Evolutionary conservation across 2,797 vertebrate genomes (phyloP).

Genomic region (Sebastolobus altivelis): DNA sequence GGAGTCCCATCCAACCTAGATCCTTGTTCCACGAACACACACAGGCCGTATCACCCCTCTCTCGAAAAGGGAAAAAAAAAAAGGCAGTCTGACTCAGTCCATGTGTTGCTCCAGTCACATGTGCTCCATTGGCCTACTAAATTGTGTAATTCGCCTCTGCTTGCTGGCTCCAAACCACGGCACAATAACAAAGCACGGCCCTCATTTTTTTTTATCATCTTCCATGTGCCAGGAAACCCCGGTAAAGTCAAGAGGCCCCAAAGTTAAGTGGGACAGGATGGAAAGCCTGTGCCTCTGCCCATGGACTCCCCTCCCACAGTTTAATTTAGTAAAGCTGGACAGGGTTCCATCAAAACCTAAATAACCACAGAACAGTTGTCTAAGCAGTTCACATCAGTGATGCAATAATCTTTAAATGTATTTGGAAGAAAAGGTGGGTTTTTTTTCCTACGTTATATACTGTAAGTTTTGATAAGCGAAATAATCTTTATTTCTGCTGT

Average conservation of each 20-base stretch:
- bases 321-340: slow-evolving; percentile 10
- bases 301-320: slow-evolving; percentile 4
- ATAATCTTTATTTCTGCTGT: slow-evolving; percentile 17
- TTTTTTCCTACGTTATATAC: not conserved
- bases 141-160: slow-evolving; percentile 72
- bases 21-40: slow-evolving; percentile 74
- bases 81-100: slow-evolving; percentile 68
- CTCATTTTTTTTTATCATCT: slow-evolving; percentile 67
- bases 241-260: slow-evolving; percentile 58
- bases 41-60: slow-evolving; percentile 8
- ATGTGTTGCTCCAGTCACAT: slow-evolving; percentile 85
- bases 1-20: slow-evolving; percentile 57
- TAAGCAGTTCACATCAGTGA: slow-evolving; percentile 11
- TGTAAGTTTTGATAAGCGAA: not conserved
- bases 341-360: not conserved
- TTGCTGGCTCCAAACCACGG: slow-evolving; percentile 70
- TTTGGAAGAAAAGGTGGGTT: not conserved
- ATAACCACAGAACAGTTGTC: slow-evolving; percentile 6
- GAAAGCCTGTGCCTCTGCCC: slow-evolving; percentile 23
- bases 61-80: not conserved
- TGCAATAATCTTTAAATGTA: slow-evolving; percentile 16
- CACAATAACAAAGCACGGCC: slow-evolving; percentile 71
- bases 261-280: slow-evolving; percentile 49
- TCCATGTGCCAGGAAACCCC: slow-evolving; percentile 65
- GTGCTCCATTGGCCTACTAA: slow-evolving; percentile 80